Conservation (phyloP, 2,888 invertebrate genomes). For the Empis livida region DNA sequence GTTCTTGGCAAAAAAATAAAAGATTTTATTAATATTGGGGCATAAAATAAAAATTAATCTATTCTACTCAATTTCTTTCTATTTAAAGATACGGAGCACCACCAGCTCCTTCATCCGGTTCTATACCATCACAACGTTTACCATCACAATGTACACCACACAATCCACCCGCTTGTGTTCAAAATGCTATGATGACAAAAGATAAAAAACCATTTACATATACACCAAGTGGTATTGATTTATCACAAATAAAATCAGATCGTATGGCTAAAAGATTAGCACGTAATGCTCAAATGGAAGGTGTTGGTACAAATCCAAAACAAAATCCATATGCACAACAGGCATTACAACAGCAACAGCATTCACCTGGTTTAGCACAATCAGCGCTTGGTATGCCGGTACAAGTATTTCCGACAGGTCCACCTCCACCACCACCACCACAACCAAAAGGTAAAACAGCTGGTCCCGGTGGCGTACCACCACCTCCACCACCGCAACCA, state of each 20-base stretch:
- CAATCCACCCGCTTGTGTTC: conserved; percentile 70
- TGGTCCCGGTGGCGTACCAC: conserved; percentile 17
- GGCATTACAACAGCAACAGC: conserved; percentile 35
- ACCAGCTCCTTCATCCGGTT: conserved; percentile 28
- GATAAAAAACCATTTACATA: conserved; percentile 97
- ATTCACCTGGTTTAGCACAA: neutral
- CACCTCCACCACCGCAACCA: conserved; percentile 39
- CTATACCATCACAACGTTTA: conserved; percentile 19
- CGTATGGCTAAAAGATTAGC: conserved; percentile 69
- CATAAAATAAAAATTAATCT: too few species aligned
- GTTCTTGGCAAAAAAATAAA: neutral
- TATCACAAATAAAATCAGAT: conserved; percentile 81
- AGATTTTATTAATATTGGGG: neutral
- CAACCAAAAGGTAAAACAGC: conserved; percentile 18
- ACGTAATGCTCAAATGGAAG: conserved; percentile 58
- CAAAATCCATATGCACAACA: conserved; percentile 37
- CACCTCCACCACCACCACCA: conserved; percentile 28
- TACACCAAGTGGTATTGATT: conserved; percentile 82
- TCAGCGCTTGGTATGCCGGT: conserved; percentile 51
- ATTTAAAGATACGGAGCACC: conserved; percentile 36
- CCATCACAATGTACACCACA: conserved; percentile 21
- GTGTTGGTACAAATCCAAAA: conserved; percentile 46
- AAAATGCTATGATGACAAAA: conserved; percentile 90
- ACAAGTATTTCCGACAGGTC: conserved; percentile 45
- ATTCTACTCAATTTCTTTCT: neutral